These are phyloP conservation scores for Sebastolobus alascanus DNA, from an alignment of 2,797 vertebrate genomes.

Conservation along the genomic window DNA sequence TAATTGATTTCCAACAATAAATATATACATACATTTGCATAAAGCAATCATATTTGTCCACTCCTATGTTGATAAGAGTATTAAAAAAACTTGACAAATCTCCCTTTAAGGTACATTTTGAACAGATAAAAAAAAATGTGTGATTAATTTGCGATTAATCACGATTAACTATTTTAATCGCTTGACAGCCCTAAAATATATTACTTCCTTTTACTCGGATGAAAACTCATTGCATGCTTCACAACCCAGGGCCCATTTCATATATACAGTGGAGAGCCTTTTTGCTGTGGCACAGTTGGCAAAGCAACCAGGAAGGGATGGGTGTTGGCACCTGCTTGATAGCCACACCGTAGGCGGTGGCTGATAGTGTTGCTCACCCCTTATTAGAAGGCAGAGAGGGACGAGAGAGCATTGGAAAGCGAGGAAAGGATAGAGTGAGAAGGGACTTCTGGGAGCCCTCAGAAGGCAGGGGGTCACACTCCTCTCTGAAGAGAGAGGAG, in stretches of 20 bases:
- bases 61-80: too few species aligned
- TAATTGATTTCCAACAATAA: too few species aligned
- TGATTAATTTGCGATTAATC: too few species aligned
- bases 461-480: constrained; percentile 88
- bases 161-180: too few species aligned
- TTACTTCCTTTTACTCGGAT: background rate
- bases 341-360: constrained; percentile 57
- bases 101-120: too few species aligned
- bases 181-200: too few species aligned
- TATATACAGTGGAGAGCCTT: constrained; percentile 2
- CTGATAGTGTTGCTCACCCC: constrained; percentile 88
- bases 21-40: too few species aligned
- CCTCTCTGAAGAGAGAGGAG: constrained; percentile 89
- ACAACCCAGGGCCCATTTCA: constrained; percentile 5
- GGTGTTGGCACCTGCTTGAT: constrained; percentile 47
- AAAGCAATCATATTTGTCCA: too few species aligned
- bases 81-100: too few species aligned
- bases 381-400: constrained; percentile 90
- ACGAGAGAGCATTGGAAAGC: constrained; percentile 94
- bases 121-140: too few species aligned
- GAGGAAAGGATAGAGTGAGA: constrained; percentile 92
- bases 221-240: background rate
- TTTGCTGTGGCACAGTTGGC: constrained; percentile 77
- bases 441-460: constrained; percentile 93
- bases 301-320: constrained; percentile 3